Evolutionary conservation across 2,113 vertebrate genomes (phyloP).

Genomic region (Siphamia tubifer): DNA sequence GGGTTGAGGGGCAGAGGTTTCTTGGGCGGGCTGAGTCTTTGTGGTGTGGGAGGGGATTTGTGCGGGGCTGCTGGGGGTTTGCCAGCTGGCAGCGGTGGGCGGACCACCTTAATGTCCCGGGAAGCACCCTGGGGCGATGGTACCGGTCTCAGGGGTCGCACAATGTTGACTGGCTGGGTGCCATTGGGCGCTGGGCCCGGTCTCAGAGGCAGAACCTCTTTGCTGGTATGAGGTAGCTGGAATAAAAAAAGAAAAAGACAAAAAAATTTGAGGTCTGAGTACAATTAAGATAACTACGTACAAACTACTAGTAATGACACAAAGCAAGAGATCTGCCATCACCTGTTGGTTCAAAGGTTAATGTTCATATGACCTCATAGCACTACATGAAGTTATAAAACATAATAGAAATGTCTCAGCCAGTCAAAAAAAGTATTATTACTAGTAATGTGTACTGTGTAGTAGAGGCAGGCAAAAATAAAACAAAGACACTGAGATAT

Average conservation of each 20-base stretch:
- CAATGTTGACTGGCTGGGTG: constrained; percentile 84
- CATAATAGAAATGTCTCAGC: too few relatives aligned
- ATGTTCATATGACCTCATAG: too few relatives aligned
- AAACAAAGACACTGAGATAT: too few relatives aligned
- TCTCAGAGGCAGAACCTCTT: constrained; percentile 75
- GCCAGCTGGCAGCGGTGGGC: constrained; percentile 67
- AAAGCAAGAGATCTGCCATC: too few relatives aligned
- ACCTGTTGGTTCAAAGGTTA: too few relatives aligned
- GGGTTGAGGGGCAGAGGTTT: constrained; percentile 88
- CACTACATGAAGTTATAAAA: too few relatives aligned
- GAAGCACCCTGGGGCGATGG: constrained; percentile 23
- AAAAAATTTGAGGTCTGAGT: neutral
- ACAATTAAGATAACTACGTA: too few relatives aligned
- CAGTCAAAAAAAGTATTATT: too few relatives aligned
- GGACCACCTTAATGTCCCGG: constrained; percentile 61
- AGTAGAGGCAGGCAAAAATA: too few relatives aligned
- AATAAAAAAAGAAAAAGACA: neutral
- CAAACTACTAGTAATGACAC: too few relatives aligned
- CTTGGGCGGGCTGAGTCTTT: constrained; percentile 82
- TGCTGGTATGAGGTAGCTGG: constrained; percentile 78
- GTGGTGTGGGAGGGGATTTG: constrained; percentile 58
- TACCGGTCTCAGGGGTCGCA: constrained; percentile 80
- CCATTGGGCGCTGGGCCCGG: constrained; percentile 44
- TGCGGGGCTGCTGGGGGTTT: constrained; percentile 57
- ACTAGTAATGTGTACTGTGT: too few relatives aligned